Base-by-base conservation (phyloP, 2,888 invertebrate species). In the Autographa gamma region DNA sequence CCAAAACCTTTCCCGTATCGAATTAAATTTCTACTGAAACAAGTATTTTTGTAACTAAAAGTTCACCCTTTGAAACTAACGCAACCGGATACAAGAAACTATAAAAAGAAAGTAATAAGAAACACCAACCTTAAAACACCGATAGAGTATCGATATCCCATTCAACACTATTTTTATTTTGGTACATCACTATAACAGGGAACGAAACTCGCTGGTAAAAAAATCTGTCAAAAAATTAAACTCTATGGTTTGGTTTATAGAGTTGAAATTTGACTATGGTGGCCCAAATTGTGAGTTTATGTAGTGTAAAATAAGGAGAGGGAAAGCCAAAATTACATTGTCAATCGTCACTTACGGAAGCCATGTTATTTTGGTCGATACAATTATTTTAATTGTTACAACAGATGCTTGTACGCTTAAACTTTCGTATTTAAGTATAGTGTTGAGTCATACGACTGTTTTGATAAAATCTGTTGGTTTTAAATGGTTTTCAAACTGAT, bases 371-470 rank as follows among this genome's bases (percentile, higher is more conserved):
- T 79, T 93, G 91, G 93, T 88, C 67, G 90, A 90, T 91, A 93
- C 94, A 93, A 95, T 95, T 94, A 93, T 90, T 91, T 90, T 93
- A 95, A 95, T 94, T 94, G 95, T 93, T 93, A 92, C 90, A 87
- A 93, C 94, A 93, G 93, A 92, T 89, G 90, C 85, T 72, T 3
- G 3, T 2, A 25, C 25, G 25, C 54, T n/a, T 48, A n/a, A 48
- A 68, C 73, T 79, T 80, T 83, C 83, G 78, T 83, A 84, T 86
- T 81, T 76, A 77, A 73, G 82, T 83, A 86, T 82, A 77, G 74
- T 84, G 82, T 77, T 76, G 83, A 79, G 82, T 89, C 91, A 86
- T 82, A 66, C 73, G 77, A 76, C 84, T 86, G 81, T 74, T 72
- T 79, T 71, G 59, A 68, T 61, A 19, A 38, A 60, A 64, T 62